Conservation (phyloP, 92 coral and sea anemone genomes). For the Porites rus region DNA sequence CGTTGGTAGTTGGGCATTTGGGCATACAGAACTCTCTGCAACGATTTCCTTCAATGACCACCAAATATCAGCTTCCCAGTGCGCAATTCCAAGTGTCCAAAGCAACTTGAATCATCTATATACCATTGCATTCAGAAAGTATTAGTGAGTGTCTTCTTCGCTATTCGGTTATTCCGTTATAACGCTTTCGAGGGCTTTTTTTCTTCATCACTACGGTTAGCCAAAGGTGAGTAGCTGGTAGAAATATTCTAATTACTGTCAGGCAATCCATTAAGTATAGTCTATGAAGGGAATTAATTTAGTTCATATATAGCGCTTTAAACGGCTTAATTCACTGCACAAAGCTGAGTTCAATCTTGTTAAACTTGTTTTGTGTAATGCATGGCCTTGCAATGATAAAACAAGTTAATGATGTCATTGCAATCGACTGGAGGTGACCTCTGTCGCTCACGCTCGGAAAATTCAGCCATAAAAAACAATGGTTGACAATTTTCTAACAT, state of each 20-base stretch:
- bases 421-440: background rate
- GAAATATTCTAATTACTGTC: background rate
- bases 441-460: slow-evolving; percentile 6
- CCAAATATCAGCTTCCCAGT: too few relatives aligned
- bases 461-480: slow-evolving; percentile 4
- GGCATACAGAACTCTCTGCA: too few relatives aligned
- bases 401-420: background rate
- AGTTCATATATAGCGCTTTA: slow-evolving; percentile 14
- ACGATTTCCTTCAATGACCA: too few relatives aligned
- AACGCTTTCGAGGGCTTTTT: background rate
- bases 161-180: background rate
- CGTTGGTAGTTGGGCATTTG: too few relatives aligned
- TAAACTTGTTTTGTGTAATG: background rate
- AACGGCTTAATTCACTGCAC: background rate
- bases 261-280: background rate
- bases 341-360: too few relatives aligned
- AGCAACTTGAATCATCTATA: too few relatives aligned
- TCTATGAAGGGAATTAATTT: background rate
- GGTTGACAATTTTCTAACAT: background rate
- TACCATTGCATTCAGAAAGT: background rate
- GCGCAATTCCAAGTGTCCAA: too few relatives aligned
- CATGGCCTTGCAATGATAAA: background rate
- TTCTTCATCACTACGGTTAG: background rate
- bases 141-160: background rate
- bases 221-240: slow-evolving; percentile 16